Evolutionary conservation across 2,888 invertebrate species (phyloP).

Genomic region (Adelognathus sp.): DNA sequence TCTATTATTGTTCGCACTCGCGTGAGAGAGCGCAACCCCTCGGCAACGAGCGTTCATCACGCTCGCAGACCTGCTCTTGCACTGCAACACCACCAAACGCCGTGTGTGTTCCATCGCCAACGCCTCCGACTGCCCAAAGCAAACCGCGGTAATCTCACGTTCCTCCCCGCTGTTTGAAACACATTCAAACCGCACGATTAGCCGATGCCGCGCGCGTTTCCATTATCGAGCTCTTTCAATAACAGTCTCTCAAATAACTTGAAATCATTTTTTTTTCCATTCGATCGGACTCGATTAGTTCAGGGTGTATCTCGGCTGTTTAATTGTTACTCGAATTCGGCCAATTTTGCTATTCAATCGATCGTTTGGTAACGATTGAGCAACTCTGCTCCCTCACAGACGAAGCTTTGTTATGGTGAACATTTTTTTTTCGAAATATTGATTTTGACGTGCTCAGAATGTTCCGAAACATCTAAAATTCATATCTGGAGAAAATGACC

Average conservation of each 20-base stretch:
- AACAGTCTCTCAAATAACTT: background rate
- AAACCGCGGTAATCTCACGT: slow-evolving; percentile 54
- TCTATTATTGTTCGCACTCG: slow-evolving; percentile 49
- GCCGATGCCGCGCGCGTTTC: background rate
- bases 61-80: slow-evolving; percentile 29
- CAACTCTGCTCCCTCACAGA: no score
- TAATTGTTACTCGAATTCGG: no score
- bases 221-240: background rate
- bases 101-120: slow-evolving; percentile 42
- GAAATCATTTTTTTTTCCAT: background rate
- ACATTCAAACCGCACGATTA: slow-evolving; percentile 15
- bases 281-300: background rate
- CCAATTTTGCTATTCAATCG: background rate
- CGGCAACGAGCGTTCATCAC: slow-evolving; percentile 50
- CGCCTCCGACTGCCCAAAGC: slow-evolving; percentile 17
- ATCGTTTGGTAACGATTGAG: no score
- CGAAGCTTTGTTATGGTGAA: no score
- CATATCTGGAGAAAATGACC: no score
- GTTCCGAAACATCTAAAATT: no score
- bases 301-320: no score
- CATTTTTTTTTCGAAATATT: no score
- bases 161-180: slow-evolving; percentile 30
- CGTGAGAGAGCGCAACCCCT: slow-evolving; percentile 58
- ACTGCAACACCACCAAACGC: slow-evolving; percentile 30
- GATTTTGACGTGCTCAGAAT: no score